A percentile compares a stretch with the other conserved stretches of the same genome.
Evolutionary conservation across 1,140 invertebrate species (phyloP).

Genomic region (Saccostrea echinata): DNA sequence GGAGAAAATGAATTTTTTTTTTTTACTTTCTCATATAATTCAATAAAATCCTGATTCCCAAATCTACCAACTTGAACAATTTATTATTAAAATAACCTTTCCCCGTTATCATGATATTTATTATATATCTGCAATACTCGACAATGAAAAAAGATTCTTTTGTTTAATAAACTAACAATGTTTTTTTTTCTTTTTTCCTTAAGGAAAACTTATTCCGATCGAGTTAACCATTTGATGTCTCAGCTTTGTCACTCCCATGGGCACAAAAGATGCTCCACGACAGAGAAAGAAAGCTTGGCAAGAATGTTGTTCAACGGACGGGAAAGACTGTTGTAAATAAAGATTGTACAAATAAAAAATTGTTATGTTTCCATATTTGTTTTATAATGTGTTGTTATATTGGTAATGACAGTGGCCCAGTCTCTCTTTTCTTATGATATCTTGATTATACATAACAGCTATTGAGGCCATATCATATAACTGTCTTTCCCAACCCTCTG

Average conservation of each 20-base stretch:
- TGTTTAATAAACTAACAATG: not conserved
- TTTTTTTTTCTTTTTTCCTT: not conserved
- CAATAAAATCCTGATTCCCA: too few species aligned
- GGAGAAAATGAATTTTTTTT: too few species aligned
- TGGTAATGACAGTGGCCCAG: too few species aligned
- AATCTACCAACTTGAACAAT: too few species aligned
- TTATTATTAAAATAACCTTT: too few species aligned
- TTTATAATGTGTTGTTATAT: too few species aligned
- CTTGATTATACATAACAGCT: too few species aligned
- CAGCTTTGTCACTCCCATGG: not conserved
- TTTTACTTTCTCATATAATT: too few species aligned
- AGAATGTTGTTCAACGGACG: not conserved
- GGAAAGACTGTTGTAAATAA: conserved; percentile 9
- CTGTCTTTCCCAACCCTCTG: too few species aligned
- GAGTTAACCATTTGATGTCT: not conserved
- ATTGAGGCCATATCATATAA: too few species aligned
- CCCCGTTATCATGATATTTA: too few species aligned
- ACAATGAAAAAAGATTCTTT: not conserved
- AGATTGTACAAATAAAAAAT: not conserved
- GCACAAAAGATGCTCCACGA: not conserved
- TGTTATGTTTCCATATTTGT: not conserved
- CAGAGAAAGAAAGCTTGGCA: not conserved
- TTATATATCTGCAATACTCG: not conserved
- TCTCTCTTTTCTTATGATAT: too few species aligned
- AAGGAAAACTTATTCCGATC: not conserved